Conservation (phyloP, 2,888 invertebrate genomes). For the Tanytarsus gracilentus region DNA sequence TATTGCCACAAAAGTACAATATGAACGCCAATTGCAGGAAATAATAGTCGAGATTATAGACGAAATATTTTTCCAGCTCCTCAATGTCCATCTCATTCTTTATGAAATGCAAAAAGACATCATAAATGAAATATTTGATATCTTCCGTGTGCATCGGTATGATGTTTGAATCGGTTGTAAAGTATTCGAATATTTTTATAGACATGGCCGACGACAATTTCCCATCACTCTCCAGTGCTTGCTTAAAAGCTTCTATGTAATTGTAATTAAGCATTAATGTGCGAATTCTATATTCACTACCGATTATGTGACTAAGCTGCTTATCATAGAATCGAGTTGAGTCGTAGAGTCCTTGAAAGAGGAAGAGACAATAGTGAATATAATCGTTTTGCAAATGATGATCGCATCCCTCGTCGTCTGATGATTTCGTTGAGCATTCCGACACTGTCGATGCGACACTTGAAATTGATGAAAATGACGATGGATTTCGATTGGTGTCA, state of each 20-base stretch:
- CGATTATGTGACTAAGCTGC: constrained; percentile 33
- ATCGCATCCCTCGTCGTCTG: neutral
- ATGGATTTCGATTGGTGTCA: constrained; percentile 14
- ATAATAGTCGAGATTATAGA: constrained; percentile 42
- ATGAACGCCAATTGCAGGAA: constrained; percentile 42
- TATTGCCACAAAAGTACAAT: constrained; percentile 42
- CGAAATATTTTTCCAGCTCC: constrained; percentile 41
- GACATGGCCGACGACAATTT: constrained; percentile 37
- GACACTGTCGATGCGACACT: constrained; percentile 18
- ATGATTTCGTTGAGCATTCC: constrained; percentile 3
- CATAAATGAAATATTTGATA: constrained; percentile 42
- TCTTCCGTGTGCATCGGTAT: constrained; percentile 42
- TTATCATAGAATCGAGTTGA: constrained; percentile 34
- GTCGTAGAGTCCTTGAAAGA: constrained; percentile 43
- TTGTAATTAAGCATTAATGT: constrained; percentile 43
- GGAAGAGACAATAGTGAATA: constrained; percentile 43
- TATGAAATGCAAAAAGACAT: constrained; percentile 41
- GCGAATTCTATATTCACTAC: constrained; percentile 34
- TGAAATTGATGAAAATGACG: constrained; percentile 24
- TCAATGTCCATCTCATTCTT: constrained; percentile 38
- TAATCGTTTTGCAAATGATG: constrained; percentile 35
- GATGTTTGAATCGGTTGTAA: constrained; percentile 43
- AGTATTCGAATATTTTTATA: constrained; percentile 43
- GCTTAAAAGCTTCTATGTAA: constrained; percentile 41
- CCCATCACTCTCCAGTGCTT: constrained; percentile 35